Conservation (phyloP, 37 sponge, comb jelly and placozoan species). For the Mnemiopsis leidyi region DNA sequence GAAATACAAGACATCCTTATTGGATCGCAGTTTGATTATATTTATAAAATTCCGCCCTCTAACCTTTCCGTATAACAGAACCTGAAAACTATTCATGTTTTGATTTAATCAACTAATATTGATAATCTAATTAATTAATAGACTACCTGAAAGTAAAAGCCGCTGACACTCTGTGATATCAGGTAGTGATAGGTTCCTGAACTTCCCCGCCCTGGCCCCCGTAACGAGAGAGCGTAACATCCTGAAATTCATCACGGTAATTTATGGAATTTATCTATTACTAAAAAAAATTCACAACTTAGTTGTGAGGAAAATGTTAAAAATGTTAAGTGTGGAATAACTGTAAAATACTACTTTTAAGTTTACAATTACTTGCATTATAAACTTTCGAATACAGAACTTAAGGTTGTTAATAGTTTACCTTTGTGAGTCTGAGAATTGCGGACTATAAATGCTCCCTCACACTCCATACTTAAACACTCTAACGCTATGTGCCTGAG, state of each 20-base stretch:
- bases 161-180: neutral
- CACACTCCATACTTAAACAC: neutral
- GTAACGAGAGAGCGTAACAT: neutral
- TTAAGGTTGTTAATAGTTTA: neutral
- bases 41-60: too few relatives aligned
- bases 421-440: constrained; percentile 52
- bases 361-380: too few relatives aligned
- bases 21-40: too few relatives aligned
- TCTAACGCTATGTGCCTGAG: constrained; percentile 34
- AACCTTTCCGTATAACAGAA: too few relatives aligned
- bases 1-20: too few relatives aligned
- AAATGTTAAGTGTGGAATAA: neutral
- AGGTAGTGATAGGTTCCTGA: constrained; percentile 45
- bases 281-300: too few relatives aligned
- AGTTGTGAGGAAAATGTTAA: neutral
- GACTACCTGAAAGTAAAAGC: constrained; percentile 33
- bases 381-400: too few relatives aligned
- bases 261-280: too few relatives aligned
- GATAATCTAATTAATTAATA: neutral
- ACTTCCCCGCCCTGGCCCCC: neutral
- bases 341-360: too few relatives aligned
- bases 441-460: constrained; percentile 17
- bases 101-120: neutral
- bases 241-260: too few relatives aligned
- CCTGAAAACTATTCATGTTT: neutral